Evolutionary conservation across 2,113 vertebrate species (phyloP).

Genomic region (Elanus axillaris): DNA sequence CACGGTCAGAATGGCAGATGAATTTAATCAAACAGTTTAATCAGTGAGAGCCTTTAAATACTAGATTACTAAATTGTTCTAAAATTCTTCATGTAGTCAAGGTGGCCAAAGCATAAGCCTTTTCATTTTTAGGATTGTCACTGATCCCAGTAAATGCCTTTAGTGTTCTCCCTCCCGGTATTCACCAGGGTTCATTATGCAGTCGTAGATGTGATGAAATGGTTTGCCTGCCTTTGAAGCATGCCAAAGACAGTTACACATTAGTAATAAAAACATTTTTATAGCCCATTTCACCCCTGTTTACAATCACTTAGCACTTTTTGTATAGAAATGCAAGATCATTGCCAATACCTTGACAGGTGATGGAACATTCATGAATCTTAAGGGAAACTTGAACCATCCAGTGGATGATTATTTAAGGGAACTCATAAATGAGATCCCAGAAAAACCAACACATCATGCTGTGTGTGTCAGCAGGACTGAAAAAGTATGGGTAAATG

Average conservation of each 20-base stretch:
- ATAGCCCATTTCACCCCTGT: conserved; percentile 23
- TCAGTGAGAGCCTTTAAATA: neutral
- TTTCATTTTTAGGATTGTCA: neutral
- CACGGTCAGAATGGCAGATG: neutral
- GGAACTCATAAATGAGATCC: neutral
- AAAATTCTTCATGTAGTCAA: neutral
- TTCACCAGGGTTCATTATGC: neutral
- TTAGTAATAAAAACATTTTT: conserved; percentile 38
- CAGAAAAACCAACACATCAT: neutral
- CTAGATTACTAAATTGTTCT: neutral
- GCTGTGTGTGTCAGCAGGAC: neutral
- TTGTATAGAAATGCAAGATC: neutral
- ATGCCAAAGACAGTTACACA: neutral
- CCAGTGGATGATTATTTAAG: neutral
- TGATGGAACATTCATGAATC: neutral
- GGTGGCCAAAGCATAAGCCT: neutral
- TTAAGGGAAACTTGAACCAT: neutral
- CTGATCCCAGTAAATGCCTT: neutral
- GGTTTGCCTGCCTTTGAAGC: neutral
- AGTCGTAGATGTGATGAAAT: neutral
- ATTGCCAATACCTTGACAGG: neutral
- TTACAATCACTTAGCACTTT: conserved; percentile 7
- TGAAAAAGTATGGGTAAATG: neutral
- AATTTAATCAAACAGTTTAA: neutral
- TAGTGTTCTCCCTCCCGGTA: neutral